A percentile compares a stretch with the other conserved stretches of the same genome.
Conservation (phyloP, 23 tunicate species). For the Trididemnum clinides region DNA sequence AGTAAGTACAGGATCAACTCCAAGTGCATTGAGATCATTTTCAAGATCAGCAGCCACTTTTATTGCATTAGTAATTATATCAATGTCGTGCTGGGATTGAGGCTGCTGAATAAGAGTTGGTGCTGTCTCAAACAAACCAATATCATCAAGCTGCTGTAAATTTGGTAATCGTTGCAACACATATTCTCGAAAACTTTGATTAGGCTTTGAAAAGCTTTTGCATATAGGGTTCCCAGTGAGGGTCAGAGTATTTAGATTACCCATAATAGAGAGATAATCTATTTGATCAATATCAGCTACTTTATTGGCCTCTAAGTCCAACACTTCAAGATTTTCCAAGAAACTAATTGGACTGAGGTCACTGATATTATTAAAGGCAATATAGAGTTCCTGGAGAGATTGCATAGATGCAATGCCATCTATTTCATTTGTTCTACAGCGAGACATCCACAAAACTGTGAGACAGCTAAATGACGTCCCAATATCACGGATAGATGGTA, state of each 20-base stretch:
- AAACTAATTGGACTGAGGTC: constrained; percentile 82
- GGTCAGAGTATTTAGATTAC: constrained; percentile 60
- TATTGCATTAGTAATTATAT: constrained; percentile 77
- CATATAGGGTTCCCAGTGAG: constrained; percentile 74
- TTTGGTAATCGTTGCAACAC: constrained; percentile 56
- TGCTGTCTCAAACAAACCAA: not conserved
- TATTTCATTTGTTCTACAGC: constrained; percentile 65
- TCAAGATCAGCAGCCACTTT: constrained; percentile 62
- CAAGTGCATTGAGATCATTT: not conserved
- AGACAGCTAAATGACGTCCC: constrained; percentile 73
- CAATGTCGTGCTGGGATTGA: constrained; percentile 73
- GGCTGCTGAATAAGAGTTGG: constrained; percentile 31
- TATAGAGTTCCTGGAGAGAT: constrained; percentile 71
- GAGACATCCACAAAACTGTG: constrained; percentile 81
- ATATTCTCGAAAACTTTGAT: constrained; percentile 52
- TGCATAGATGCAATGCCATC: constrained; percentile 89
- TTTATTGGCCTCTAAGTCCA: constrained; percentile 83
- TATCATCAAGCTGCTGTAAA: constrained; percentile 63
- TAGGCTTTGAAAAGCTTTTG: not conserved
- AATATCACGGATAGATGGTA: constrained; percentile 86
- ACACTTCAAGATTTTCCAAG: constrained; percentile 77
- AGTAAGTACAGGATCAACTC: not conserved
- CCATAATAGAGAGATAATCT: constrained; percentile 73
- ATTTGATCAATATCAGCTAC: constrained; percentile 72
- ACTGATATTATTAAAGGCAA: constrained; percentile 77